Percentiles rank a stretch among this genome's conserved stretches.
Evolutionary conservation across 1,140 invertebrate species (phyloP).

Genomic region (Leucophenga varia): DNA sequence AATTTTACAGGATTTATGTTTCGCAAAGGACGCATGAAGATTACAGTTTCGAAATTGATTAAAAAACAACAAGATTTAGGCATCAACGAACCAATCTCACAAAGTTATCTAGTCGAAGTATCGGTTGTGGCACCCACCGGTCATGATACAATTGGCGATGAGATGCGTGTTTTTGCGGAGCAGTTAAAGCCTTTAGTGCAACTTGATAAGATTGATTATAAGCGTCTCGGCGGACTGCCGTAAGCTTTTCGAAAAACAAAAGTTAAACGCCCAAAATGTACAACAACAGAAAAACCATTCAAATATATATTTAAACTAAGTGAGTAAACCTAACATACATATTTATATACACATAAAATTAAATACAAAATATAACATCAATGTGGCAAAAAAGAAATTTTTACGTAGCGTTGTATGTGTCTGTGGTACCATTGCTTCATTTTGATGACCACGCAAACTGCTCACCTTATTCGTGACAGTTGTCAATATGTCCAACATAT

Average conservation of each 20-base stretch:
- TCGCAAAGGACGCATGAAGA: conserved; percentile 94
- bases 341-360: no score
- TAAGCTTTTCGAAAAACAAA: no score
- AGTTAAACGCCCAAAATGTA: no score
- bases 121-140: conserved; percentile 89
- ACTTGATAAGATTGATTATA: conserved; percentile 89
- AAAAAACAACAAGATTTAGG: conserved; percentile 74
- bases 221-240: conserved; percentile 67
- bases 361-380: no score
- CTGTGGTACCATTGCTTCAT: conserved; percentile 35
- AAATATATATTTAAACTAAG: no score
- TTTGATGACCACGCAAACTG: conserved; percentile 26
- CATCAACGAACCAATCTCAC: conserved; percentile 80
- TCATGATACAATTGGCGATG: conserved; percentile 92
- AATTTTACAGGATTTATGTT: conserved; percentile 79
- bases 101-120: conserved; percentile 92
- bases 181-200: conserved; percentile 89
- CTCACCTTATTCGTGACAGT: conserved; percentile 27
- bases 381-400: conserved; percentile 31
- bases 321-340: no score
- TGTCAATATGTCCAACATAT: conserved; percentile 44
- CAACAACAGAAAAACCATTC: no score
- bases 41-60: conserved; percentile 93
- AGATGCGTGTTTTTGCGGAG: conserved; percentile 94
- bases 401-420: conserved; percentile 18